Evolutionary conservation across 2,797 vertebrate species (phyloP), one percentile per base, ranked within the genome.

Genomic region (Darevskia nairensis): DNA sequence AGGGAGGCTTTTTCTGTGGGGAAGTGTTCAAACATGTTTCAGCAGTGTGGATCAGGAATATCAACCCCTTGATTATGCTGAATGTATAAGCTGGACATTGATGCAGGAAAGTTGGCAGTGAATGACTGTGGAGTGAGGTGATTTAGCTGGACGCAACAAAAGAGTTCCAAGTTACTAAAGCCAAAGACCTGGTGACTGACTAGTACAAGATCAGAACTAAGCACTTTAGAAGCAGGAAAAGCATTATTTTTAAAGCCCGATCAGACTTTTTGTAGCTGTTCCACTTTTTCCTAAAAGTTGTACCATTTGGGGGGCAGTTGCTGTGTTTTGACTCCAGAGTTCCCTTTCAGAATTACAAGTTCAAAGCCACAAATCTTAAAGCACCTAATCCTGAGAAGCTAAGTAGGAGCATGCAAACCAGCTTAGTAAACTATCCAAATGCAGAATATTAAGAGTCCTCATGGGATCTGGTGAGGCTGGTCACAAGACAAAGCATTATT

Each of bases 321-420:
- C 80, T 77, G 4, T 93, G 89, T 86, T 76, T 94, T 94, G 94
- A 94, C 91, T 95, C 91, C 87, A 74, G 85, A 93, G 91, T 87
- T 89, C n/a, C 92, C 94, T 95, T 90, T 92, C 93, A 91, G 86
- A 92, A 92, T 95, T 94, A 10, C 68, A 81, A 89, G 90, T 93
- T 90, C 90, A 94, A 94, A 95, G 92, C 83, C 89, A 74, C 86
- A 86, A 83, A 78, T 93, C 77, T 93, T 91, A 93, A 89, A 86
- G 69, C 27, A 76, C 90, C 89, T 96, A 94, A 95, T 94, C 95
- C 91, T 66, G 46, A 64, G 72, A 66, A 86, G 46, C 94, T 94
- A 93, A 96, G 93, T 93, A 95, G 94, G 93, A 95, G 91, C 96
- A 94, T 93, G 91, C 90, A 94, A 88, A 95, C 92, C 91, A 92